Base-by-base conservation (phyloP, 2,797 vertebrate species). In the Sebastes oblongus region DNA sequence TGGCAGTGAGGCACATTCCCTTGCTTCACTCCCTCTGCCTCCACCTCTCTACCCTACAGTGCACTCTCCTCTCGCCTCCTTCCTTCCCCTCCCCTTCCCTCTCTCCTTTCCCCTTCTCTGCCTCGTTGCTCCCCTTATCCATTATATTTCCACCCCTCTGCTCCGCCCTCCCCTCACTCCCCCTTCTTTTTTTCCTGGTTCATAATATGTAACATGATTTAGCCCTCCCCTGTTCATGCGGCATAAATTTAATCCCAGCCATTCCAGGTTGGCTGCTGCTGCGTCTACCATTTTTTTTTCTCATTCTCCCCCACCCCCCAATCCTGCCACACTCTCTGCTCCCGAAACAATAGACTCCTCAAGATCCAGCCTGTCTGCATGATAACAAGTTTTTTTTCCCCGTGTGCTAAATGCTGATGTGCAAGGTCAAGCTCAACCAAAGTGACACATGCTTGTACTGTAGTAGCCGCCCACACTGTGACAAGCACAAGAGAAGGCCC, bases 131-230 rank as follows among this genome's bases (percentile, higher is more conserved):
- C 91, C 77, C 76, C 89, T 92, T 92, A 92, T 91, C 88, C 92
- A 92, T 92, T 93, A 90, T 90, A 93, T 91, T 90, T 88, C 85
- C 90, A 86, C 82, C 85, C 79, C 76, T 86, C 81, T 75, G 82
- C 78, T 83, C 82, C 77, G 6, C 87, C 77, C 76, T 73, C 59
- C 79, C 20, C 76, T 83, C 68, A 34, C 82, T 64, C 87, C 75
- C 81, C 46, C 67, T 82, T 72, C 29, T 61, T 81, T 81, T 60
- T 83, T 16, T 80, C 73, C 89, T 83, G 87, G 82, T 93, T 93
- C 86, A 93, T 93, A 93, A 92, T 94, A 93, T 91, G 91, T 93
- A 93, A 92, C 91, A 90, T 93, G 92, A 94, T 94, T 94, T 93
- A 87, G 87, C 89, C 91, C 86, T 86, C 87, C 89, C 86, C 90